phyloP scores from a whole-genome alignment of 2,797 vertebrate genomes.

The Acanthiza pusilla region DNA sequence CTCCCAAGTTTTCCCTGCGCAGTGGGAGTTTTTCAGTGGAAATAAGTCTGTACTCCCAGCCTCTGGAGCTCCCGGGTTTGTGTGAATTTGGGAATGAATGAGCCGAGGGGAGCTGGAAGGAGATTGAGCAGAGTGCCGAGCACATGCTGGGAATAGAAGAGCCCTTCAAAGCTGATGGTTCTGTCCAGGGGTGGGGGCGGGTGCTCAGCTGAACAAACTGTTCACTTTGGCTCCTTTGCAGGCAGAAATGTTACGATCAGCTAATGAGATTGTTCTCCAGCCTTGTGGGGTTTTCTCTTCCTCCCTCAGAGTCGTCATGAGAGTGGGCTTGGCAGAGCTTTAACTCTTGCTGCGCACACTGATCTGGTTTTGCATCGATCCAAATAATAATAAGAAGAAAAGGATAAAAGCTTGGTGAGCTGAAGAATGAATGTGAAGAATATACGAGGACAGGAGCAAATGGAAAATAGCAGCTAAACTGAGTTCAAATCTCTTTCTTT shows the following conservation, averaged over 20 bases:
- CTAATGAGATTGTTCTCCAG: slow-evolving; percentile 17
- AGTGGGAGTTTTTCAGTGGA: neutral
- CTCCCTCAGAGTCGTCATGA: neutral
- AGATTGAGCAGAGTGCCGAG: neutral
- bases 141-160: neutral
- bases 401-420: neutral
- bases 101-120: neutral
- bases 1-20: neutral
- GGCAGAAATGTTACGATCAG: slow-evolving; percentile 3
- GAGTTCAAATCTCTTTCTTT: neutral
- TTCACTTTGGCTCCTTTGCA: slow-evolving; percentile 39
- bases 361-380: neutral
- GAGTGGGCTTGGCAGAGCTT: neutral
- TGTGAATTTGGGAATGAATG: neutral
- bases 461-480: neutral
- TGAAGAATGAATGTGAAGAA: neutral
- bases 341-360: neutral
- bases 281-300: neutral
- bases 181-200: slow-evolving; percentile 7
- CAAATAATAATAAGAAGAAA: neutral
- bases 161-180: neutral
- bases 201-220: slow-evolving; percentile 34
- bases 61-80: neutral
- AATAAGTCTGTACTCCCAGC: neutral
- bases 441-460: neutral